These are phyloP conservation scores for Eumeta japonica DNA, from an alignment of 1,140 invertebrate species.

Conservation along the genomic window DNA sequence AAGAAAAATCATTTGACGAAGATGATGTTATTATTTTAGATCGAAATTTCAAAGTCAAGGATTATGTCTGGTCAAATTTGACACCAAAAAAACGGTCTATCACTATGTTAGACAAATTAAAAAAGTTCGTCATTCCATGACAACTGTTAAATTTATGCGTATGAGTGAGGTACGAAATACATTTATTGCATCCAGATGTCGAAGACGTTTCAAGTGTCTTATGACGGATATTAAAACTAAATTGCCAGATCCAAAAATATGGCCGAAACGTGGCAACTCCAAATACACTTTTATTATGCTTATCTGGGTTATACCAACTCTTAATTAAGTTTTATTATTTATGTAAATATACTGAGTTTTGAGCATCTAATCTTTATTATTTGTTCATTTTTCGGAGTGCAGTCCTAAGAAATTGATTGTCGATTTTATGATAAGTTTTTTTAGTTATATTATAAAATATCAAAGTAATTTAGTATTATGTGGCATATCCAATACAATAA, in stretches of 20 bases:
- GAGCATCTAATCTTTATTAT: too few relatives aligned
- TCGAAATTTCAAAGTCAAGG: conserved; percentile 17
- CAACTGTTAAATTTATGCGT: too few relatives aligned
- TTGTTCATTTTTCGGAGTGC: conserved; percentile 8
- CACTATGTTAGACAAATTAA: conserved; percentile 22
- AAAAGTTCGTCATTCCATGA: conserved; percentile 18
- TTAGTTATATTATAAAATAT: too few relatives aligned
- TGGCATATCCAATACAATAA: conserved; percentile 1
- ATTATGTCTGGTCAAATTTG: conserved; percentile 22
- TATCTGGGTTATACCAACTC: too few relatives aligned
- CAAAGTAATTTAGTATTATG: conserved; percentile 1
- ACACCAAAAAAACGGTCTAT: conserved; percentile 20
- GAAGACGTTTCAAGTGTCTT: too few relatives aligned
- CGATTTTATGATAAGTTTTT: too few relatives aligned
- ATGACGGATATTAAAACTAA: conserved; percentile 19
- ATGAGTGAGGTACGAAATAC: conserved; percentile 17
- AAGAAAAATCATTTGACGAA: conserved; percentile 21
- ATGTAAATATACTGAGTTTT: too few relatives aligned
- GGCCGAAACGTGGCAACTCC: too few relatives aligned
- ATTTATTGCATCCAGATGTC: conserved; percentile 20
- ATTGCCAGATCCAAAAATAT: too few relatives aligned
- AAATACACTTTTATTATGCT: conserved; percentile 17
- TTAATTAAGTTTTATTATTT: conserved; percentile 10
- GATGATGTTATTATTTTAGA: too few relatives aligned
- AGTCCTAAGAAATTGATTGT: not conserved